These are phyloP conservation scores for Halisarca cf. caerulea DNA, from an alignment of 37 sponge, comb jelly and placozoan genomes.

Conservation along the genomic window DNA sequence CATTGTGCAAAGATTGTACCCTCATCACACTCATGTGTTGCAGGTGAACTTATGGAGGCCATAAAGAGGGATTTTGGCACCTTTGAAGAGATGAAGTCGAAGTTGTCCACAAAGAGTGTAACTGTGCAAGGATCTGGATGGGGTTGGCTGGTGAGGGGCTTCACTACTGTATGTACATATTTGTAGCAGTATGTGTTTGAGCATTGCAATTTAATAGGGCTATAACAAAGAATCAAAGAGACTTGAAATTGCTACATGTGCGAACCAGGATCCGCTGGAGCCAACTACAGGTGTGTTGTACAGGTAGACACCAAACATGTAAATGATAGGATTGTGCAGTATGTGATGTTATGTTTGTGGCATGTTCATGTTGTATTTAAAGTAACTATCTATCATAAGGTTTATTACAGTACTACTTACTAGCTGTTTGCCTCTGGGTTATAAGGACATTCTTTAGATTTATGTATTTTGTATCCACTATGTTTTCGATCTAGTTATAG, in stretches of 20 bases:
- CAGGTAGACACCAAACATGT: no score
- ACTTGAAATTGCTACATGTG: slow-evolving; percentile 72
- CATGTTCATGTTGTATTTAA: no score
- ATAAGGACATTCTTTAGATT: no score
- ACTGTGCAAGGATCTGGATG: slow-evolving; percentile 95
- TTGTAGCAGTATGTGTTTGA: not conserved
- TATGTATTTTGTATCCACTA: no score
- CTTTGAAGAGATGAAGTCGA: slow-evolving; percentile 69
- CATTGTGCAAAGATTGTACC: not conserved
- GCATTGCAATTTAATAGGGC: slow-evolving; percentile 47
- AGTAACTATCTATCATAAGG: no score
- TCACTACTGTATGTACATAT: not conserved
- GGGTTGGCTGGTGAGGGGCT: slow-evolving; percentile 90
- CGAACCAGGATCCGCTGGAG: slow-evolving; percentile 92
- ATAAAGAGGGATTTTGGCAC: slow-evolving; percentile 89
- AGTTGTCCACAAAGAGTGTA: slow-evolving; percentile 67
- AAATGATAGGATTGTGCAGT: no score
- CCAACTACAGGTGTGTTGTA: slow-evolving; percentile 85
- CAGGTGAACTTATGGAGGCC: slow-evolving; percentile 76
- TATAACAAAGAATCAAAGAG: slow-evolving; percentile 54
- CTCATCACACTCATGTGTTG: not conserved
- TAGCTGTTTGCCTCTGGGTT: no score
- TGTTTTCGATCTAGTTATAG: no score
- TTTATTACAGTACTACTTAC: no score
- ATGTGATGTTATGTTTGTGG: no score